Base-by-base conservation (phyloP, 2,888 invertebrate genomes). In the Mimas tiliae region DNA sequence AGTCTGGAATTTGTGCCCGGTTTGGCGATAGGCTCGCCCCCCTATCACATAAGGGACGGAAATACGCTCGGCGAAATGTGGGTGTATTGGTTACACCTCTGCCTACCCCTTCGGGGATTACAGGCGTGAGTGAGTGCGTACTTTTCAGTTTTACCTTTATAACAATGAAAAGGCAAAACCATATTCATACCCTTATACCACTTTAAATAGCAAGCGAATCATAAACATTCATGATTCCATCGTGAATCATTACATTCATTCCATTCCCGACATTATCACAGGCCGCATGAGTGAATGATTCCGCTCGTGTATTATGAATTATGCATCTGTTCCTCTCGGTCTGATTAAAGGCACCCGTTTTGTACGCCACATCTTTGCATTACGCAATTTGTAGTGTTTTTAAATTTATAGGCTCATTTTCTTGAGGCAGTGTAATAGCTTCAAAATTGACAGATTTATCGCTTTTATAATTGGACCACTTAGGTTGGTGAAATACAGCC, bases 271-370 rank as follows among this genome's bases (percentile, higher is more conserved):
- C 72, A 75, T 75, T 74, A 76, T 73, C 72, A 72, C 71, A 67
- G 69, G 62, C 69, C 65, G 68, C 69, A 74, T 70, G 74, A 75
- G 73, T 73, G 77, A 78, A 70, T 72, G 73, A 70, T 74, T 84
- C 80, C 42, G 58, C 19, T 58, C 58, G 38, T 70, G 64, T 68
- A 64, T 67, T 72, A 74, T 76, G 72, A 77, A 76, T 77, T 74
- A 77, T 77, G 74, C 70, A 76, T 74, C 63, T 51, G 42, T 47
- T 64, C 51, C 48, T 55, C 38, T 68, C 65, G 38, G 62, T 63
- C 69, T 67, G 70, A 74, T 73, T 77, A 76, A 76, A 74, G 72
- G 68, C 69, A 34, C 64, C 67, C 67, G 64, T 64, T 69, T 66
- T 69, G 69, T 65, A 63, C 19, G 42, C 65, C 63, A 73, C 73